Evolutionary conservation across 2,797 vertebrate species (phyloP).

Genomic region (Salmo trutta): DNA sequence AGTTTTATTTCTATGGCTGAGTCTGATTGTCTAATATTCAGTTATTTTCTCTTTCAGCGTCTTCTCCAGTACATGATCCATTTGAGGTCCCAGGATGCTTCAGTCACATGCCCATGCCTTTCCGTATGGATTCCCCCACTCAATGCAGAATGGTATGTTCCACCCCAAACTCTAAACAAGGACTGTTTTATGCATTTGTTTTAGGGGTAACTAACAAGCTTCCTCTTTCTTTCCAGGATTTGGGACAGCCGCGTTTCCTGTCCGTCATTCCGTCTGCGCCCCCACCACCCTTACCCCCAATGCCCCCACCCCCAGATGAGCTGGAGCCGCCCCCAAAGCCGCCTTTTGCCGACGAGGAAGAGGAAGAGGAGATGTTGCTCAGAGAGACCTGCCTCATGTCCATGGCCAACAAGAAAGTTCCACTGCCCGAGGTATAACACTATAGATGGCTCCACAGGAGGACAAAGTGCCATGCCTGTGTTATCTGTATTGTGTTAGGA

Average conservation of each 20-base stretch:
- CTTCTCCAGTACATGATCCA: constrained; percentile 79
- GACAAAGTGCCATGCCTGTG: not conserved
- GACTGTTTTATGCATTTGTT: not conserved
- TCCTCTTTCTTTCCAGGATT: constrained; percentile 50
- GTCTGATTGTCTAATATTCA: not conserved
- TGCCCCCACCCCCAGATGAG: constrained; percentile 89
- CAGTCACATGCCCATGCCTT: constrained; percentile 62
- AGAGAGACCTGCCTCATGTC: constrained; percentile 95
- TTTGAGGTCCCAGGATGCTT: constrained; percentile 71
- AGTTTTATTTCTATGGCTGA: not conserved
- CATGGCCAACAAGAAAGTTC: constrained; percentile 86
- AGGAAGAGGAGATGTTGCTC: constrained; percentile 97
- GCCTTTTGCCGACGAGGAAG: constrained; percentile 95
- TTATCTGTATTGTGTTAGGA: not conserved
- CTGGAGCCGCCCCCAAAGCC: constrained; percentile 92
- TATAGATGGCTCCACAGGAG: too few relatives aligned
- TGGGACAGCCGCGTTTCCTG: constrained; percentile 72
- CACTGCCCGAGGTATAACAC: constrained; percentile 74
- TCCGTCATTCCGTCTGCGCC: constrained; percentile 67
- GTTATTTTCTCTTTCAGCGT: constrained; percentile 63
- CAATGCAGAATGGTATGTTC: constrained; percentile 79
- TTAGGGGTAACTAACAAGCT: not conserved
- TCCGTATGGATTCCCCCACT: constrained; percentile 68
- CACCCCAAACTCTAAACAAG: not conserved
- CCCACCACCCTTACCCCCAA: constrained; percentile 80